Base-by-base conservation (phyloP, 2,888 invertebrate species). In the Pelosia muscerda region DNA sequence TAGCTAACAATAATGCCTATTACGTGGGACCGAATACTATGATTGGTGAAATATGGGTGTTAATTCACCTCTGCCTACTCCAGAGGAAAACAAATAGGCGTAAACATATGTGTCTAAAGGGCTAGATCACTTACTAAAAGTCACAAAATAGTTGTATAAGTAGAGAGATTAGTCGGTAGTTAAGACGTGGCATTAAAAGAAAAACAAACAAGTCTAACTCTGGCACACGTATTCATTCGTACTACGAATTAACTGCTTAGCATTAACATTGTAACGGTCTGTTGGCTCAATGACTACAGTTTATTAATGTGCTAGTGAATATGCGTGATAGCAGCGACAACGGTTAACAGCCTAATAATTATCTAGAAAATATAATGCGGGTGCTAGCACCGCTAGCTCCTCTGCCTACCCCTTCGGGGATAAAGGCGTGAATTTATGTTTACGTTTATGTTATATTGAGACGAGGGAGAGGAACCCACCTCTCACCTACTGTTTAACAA, bases 221-320 rank as follows among this genome's bases (percentile, higher is more conserved):
- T 49, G 31, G 58, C 22, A 31, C 22, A 19, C 49, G 64, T 62
- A 64, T 68, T 73, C 73, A 72, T 73, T 73, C 72, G 73, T 73
- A 78, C 68, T 56, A 63, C 69, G 42, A 61, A 38, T 67, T 76
- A 76, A 72, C 73, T 67, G 42, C 74, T 67, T 69, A 71, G 75
- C 73, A 75, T 72, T 76, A 76, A 68, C 66, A 60, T 66, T 60
- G 57, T 78, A 76, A 78, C 77, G 73, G 67, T 70, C 31, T 53
- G 63, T 66, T 70, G 68, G 64, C 70, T 63, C 73, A 70, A 65
- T 63, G 59, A 31, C 66, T 57, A 67, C 38, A 63, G 68, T 68
- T 65, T 31, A 74, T 71, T 71, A 69, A 60, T 64, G 73, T 69
- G 63, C 64, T 55, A 55, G 23, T 58, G 66, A n/a, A 58, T 59